These are phyloP conservation scores for Triops longicaudatus DNA, from an alignment of 1,140 invertebrate species.

Conservation along the genomic window DNA sequence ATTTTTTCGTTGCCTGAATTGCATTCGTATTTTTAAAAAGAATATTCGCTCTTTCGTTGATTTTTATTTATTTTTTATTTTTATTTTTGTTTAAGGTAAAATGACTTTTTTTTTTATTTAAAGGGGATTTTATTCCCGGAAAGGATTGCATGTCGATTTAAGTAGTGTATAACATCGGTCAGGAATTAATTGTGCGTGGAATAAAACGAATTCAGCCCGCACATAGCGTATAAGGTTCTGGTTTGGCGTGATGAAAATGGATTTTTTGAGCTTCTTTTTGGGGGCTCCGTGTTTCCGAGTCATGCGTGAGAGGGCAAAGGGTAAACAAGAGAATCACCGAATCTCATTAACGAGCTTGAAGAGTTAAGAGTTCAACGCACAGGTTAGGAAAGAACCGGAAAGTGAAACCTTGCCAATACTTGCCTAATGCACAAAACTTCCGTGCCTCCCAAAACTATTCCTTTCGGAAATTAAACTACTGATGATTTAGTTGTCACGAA, in stretches of 20 bases:
- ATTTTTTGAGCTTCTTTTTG: neutral
- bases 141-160: neutral
- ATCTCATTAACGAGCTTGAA: neutral
- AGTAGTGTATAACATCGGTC: neutral
- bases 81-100: too few relatives aligned
- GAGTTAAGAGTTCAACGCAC: neutral
- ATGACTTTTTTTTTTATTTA: too few relatives aligned
- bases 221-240: neutral
- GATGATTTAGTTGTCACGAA: neutral
- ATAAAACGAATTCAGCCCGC: neutral
- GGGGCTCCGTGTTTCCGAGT: neutral
- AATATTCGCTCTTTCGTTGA: too few relatives aligned
- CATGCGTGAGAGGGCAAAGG: slow-evolving; percentile 10
- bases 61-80: too few relatives aligned
- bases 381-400: too few relatives aligned
- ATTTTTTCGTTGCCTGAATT: too few relatives aligned
- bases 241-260: neutral
- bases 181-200: slow-evolving; percentile 9
- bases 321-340: neutral
- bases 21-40: too few relatives aligned
- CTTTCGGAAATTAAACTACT: neutral
- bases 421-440: neutral
- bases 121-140: too few relatives aligned
- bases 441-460: too few relatives aligned
- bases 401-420: slow-evolving; percentile 5